Conservation (phyloP, 2,113 vertebrate species). For the Motacilla alba region DNA sequence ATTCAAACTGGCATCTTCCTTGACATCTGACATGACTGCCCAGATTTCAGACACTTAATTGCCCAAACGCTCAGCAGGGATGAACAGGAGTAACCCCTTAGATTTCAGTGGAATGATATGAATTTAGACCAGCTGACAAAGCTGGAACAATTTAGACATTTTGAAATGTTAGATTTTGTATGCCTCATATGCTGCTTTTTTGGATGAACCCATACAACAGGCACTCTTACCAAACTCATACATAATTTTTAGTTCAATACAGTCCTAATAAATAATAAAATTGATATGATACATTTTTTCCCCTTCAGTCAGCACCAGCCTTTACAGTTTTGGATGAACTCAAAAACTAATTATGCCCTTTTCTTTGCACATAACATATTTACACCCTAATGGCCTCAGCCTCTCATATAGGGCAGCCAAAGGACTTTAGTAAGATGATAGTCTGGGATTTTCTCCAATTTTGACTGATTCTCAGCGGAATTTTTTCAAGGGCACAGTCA, state of each 20-base stretch:
- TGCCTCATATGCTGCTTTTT: neutral
- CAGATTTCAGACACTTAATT: constrained; percentile 6
- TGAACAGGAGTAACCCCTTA: neutral
- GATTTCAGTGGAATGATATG: neutral
- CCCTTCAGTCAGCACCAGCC: neutral
- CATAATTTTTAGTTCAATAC: neutral
- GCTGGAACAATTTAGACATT: neutral
- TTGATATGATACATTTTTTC: neutral
- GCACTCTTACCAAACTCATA: neutral
- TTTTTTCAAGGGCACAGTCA: constrained; percentile 6
- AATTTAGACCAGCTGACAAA: neutral
- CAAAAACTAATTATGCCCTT: neutral
- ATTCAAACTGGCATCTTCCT: neutral
- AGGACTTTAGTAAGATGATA: neutral
- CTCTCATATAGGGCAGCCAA: neutral
- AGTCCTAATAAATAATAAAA: neutral
- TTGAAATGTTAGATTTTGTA: neutral
- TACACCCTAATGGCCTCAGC: neutral
- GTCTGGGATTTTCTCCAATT: constrained; percentile 36
- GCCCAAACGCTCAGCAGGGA: neutral
- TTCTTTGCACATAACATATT: neutral
- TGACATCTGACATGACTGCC: constrained; percentile 8
- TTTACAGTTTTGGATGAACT: neutral
- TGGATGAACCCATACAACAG: neutral
- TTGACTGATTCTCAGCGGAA: neutral